Evolutionary conservation across 2,888 invertebrate species (phyloP).

Genomic region (Rhagonycha fulva): DNA sequence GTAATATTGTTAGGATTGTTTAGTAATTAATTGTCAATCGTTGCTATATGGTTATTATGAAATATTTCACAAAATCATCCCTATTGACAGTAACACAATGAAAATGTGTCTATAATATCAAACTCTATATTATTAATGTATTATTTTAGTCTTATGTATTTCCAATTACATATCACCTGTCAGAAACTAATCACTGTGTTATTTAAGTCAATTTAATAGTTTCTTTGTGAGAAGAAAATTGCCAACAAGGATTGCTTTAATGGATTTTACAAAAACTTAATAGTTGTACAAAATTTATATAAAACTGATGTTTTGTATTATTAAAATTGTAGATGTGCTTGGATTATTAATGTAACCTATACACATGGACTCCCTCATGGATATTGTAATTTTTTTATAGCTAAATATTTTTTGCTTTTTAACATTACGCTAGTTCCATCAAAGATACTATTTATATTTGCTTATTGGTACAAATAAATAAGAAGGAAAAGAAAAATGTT

Average conservation of each 20-base stretch:
- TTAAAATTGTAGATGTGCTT: too few relatives aligned
- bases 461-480: too few relatives aligned
- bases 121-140: neutral
- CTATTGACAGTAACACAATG: neutral
- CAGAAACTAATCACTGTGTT: neutral
- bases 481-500: too few relatives aligned
- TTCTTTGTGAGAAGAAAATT: neutral
- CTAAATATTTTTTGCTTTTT: too few relatives aligned
- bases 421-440: too few relatives aligned
- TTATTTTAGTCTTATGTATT: neutral
- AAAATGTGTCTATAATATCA: neutral
- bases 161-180: neutral
- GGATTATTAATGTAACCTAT: too few relatives aligned
- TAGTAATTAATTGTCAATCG: too few relatives aligned
- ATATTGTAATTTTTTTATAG: too few relatives aligned
- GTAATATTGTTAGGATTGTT: neutral
- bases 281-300: neutral
- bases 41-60: neutral
- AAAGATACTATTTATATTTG: too few relatives aligned
- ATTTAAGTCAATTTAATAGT: neutral
- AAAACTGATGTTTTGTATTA: neutral
- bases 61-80: neutral
- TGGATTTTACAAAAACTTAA: neutral
- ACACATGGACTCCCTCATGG: too few relatives aligned
- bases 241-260: neutral